A percentile compares a stretch with the other conserved stretches of the same genome.
Conservation (phyloP, 2,113 vertebrate genomes). For the Sphyrna mokarran region DNA sequence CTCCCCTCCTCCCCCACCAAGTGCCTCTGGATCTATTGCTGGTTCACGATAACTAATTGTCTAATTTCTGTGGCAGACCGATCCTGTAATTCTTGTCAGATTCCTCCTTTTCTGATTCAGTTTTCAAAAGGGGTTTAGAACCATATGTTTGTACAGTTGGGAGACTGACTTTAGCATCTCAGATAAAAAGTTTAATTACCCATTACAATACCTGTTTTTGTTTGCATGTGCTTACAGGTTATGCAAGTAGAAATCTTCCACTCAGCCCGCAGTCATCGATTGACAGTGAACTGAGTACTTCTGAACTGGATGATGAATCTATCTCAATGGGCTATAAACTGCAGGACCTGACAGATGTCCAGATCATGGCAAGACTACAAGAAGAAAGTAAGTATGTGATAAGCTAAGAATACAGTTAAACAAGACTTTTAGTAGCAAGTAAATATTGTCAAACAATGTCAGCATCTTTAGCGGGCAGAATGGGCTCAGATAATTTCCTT, state of each 20-base stretch:
- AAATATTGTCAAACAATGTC: constrained; percentile 7
- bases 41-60: background rate
- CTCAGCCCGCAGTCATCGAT: constrained; percentile 91
- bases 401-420: background rate
- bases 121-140: background rate
- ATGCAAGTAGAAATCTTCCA: constrained; percentile 64
- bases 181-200: background rate
- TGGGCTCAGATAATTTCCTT: background rate
- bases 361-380: constrained; percentile 96
- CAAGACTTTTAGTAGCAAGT: background rate
- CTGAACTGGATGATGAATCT: constrained; percentile 82
- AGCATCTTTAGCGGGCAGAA: background rate
- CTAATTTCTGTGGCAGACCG: background rate
- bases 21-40: background rate
- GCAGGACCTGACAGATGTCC: constrained; percentile 93
- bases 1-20: too few species aligned
- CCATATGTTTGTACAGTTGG: background rate
- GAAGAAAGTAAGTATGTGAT: constrained; percentile 80
- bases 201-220: background rate
- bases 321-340: constrained; percentile 94
- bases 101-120: background rate
- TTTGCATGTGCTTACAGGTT: constrained; percentile 52
- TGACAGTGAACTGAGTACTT: constrained; percentile 83
- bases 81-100: background rate
- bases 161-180: background rate